Percentiles rank a stretch among this genome's conserved stretches.
These are phyloP conservation scores for Prionailurus viverrinus DNA, from an alignment of 2,113 vertebrate species.

Conservation along the genomic window DNA sequence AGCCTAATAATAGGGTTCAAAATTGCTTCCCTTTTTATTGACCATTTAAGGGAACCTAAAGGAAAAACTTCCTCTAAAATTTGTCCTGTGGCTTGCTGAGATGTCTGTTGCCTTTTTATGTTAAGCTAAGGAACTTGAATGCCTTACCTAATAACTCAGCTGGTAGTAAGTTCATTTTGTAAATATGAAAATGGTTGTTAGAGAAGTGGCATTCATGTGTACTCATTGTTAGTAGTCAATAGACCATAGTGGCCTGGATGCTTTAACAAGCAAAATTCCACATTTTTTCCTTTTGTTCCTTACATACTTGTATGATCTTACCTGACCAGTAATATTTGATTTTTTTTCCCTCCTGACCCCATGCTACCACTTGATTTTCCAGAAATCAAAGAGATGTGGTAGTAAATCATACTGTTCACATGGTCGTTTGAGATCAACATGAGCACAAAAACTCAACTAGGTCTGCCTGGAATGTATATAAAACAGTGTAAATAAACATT, in stretches of 20 bases:
- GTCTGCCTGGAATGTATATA: constrained; percentile 89
- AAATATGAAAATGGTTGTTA: constrained; percentile 86
- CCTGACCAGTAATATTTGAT: constrained; percentile 82
- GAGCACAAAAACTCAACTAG: constrained; percentile 84
- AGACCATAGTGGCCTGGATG: constrained; percentile 90
- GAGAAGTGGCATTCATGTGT: constrained; percentile 84
- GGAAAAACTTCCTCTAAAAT: constrained; percentile 81
- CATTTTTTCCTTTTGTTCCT: constrained; percentile 76
- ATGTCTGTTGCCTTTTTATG: constrained; percentile 88
- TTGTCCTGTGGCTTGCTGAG: constrained; percentile 86
- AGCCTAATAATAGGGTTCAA: constrained; percentile 52
- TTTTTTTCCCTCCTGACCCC: neutral
- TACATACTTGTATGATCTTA: constrained; percentile 82
- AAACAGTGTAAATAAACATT: constrained; percentile 89
- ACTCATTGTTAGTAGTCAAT: constrained; percentile 86
- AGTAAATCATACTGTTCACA: constrained; percentile 56
- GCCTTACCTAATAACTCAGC: constrained; percentile 84
- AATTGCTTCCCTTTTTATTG: constrained; percentile 70
- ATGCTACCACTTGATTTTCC: constrained; percentile 35
- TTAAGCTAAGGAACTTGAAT: constrained; percentile 85
- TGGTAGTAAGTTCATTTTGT: constrained; percentile 85
- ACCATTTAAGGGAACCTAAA: constrained; percentile 70
- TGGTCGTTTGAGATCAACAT: constrained; percentile 69
- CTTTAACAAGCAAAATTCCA: constrained; percentile 88
- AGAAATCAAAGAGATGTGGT: constrained; percentile 67